phyloP scores from a whole-genome alignment of 2,113 vertebrate genomes.

The Chitala chitala region DNA sequence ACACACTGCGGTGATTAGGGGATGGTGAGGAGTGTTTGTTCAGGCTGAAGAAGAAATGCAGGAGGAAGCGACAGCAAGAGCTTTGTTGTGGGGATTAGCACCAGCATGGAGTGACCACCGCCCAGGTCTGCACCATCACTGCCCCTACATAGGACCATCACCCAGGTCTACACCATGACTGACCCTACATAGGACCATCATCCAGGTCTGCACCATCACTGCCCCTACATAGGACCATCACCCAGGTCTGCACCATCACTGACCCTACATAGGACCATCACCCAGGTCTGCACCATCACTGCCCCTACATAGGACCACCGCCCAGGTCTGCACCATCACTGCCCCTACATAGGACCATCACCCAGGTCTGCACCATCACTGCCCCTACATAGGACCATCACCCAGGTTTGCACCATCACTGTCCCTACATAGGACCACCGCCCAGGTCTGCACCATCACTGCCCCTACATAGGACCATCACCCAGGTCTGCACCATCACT shows the following conservation, averaged over 20 bases:
- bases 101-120: too few relatives aligned
- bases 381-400: too few relatives aligned
- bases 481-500: neutral
- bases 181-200: too few relatives aligned
- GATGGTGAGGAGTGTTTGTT: conserved; percentile 13
- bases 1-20: neutral
- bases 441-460: neutral
- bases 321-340: neutral
- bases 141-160: too few relatives aligned
- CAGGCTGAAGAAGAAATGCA: neutral
- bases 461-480: too few relatives aligned
- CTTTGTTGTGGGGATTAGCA: neutral
- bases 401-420: neutral
- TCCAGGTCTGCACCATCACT: neutral
- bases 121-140: neutral
- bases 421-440: too few relatives aligned
- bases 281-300: neutral
- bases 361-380: neutral
- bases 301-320: too few relatives aligned
- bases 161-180: too few relatives aligned
- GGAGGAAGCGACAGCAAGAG: neutral
- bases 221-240: too few relatives aligned
- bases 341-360: too few relatives aligned
- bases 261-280: too few relatives aligned
- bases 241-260: neutral